These are phyloP conservation scores for Mesorhabditis belari DNA, from an alignment of 2,888 invertebrate genomes.

Conservation along the genomic window DNA sequence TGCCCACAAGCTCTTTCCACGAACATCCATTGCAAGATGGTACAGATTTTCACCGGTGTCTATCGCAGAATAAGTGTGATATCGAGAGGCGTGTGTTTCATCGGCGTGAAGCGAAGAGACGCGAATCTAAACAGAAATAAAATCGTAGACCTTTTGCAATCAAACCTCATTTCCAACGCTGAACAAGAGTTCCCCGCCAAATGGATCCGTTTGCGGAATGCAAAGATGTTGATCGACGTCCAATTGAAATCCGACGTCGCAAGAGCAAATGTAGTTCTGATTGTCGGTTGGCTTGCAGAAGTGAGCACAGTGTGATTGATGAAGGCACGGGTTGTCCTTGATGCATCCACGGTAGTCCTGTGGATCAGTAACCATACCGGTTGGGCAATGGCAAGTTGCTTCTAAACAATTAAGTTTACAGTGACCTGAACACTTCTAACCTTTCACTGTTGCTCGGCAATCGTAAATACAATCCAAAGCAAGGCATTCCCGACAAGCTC, in stretches of 20 bases:
- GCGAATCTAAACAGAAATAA: neutral
- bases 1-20: neutral
- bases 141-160: neutral
- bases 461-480: conserved; percentile 14
- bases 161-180: neutral
- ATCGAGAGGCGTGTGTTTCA: neutral
- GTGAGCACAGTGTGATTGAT: neutral
- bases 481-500: conserved; percentile 24
- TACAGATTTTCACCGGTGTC: neutral
- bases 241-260: conserved; percentile 29
- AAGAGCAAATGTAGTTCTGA: conserved; percentile 21
- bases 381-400: conserved; percentile 18
- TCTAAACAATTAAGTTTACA: conserved; percentile 1
- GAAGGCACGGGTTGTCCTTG: neutral
- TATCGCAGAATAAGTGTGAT: neutral
- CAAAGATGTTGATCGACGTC: conserved; percentile 23
- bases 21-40: neutral
- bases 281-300: neutral
- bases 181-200: conserved; percentile 4
- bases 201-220: conserved; percentile 9
- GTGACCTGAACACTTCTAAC: neutral
- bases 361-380: conserved; percentile 10
- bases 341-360: conserved; percentile 7
- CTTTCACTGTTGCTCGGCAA: conserved; percentile 16
- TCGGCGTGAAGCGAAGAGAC: neutral